Evolutionary conservation across 2,113 vertebrate species (phyloP), one percentile per base, ranked within the genome.

Genomic region (Silurus meridionalis): DNA sequence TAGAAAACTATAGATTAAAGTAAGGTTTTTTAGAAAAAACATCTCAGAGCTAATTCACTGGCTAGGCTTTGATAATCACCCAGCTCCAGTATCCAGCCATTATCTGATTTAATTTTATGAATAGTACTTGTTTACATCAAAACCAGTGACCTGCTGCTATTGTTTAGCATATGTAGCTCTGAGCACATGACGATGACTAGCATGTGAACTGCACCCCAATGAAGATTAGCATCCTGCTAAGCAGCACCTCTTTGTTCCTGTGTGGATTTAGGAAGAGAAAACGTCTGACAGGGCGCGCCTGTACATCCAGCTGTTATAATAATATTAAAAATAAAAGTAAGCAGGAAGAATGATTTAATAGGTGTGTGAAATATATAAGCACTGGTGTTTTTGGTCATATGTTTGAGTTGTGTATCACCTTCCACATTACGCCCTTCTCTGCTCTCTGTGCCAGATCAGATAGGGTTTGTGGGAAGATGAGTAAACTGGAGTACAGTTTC

Each of bases 241-340:
- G 78, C 57, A 80, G 57, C 5, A 5, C 57, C 57, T 80, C 58
- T 80, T 80, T 80, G 57, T 61, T 80, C 57, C 28, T 80, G 78
- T 80, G 78, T 61, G 78, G 78, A 80, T 80, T 80, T 80, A 80
- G 78, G 61, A 80, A 80, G 37, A 61, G 78, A 80, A 80, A 80
- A 80, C 78, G 58, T 10, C 78, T 80, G 17, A 80, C 28, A 13
- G 78, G 78, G 78, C 10, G 37, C 19, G 78, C 57, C 78, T 61
- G 78, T 61, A 80, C 28, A 80, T 61, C 78, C 78, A 80, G 78
- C 78, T 80, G 78, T 80, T 80, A 61, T 48, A 48, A 80, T 61
- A 80, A 80, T 80, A 80, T 80, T 80, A 61, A 58, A 61, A 80
- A 80, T 61, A 80, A 80, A 80, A 80, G 78, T 61, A 80, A 80